Percentiles rank a stretch among this genome's conserved stretches.
Conservation (phyloP, 2,888 invertebrate species). For the Calliphora vomitoria region DNA sequence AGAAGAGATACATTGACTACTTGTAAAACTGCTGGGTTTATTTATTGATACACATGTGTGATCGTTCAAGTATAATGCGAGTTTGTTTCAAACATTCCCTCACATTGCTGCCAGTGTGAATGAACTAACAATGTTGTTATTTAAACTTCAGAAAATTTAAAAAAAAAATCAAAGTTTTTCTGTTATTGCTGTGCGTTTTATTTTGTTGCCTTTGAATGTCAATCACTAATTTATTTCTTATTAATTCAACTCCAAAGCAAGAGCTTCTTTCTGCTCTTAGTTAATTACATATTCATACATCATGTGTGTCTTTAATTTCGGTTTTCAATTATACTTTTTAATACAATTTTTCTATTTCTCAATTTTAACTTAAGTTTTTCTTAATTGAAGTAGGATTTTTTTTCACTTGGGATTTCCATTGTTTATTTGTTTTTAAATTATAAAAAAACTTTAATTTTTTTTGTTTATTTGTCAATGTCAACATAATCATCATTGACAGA, state of each 20-base stretch:
- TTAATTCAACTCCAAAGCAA: background rate
- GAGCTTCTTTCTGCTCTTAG: background rate
- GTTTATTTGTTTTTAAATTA: background rate
- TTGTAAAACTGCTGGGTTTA: background rate
- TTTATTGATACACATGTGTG: constrained; percentile 14
- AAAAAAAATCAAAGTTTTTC: background rate
- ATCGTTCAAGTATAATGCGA: background rate
- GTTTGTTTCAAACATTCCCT: background rate
- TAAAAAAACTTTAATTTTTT: background rate
- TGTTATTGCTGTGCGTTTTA: constrained; percentile 8
- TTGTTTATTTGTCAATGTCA: constrained; percentile 48
- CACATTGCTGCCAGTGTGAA: constrained; percentile 35
- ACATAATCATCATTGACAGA: constrained; percentile 28
- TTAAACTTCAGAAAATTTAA: background rate
- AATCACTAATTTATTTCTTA: constrained; percentile 37
- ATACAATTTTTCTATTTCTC: no score
- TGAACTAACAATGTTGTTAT: constrained; percentile 62
- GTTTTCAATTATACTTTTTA: background rate
- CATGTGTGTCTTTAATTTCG: background rate
- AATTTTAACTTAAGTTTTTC: background rate
- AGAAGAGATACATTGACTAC: no score
- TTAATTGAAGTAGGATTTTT: constrained; percentile 10
- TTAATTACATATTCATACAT: background rate
- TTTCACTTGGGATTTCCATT: background rate
- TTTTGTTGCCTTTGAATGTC: constrained; percentile 36